Evolutionary conservation across 2,797 vertebrate species (phyloP).

Genomic region (Muraenolepis orangiensis): DNA sequence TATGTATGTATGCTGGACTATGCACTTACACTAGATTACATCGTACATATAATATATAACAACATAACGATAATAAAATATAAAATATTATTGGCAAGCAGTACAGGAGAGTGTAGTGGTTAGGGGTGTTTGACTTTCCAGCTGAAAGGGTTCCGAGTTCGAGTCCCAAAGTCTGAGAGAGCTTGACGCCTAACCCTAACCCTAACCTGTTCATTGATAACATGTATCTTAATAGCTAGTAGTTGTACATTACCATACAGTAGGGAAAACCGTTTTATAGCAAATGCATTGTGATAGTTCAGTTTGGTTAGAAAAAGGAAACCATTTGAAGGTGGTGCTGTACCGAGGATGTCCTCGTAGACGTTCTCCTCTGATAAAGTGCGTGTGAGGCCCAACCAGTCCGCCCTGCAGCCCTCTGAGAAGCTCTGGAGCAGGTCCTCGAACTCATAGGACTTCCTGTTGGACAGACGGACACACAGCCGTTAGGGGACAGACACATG

Average conservation of each 20-base stretch:
- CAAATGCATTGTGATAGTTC: neutral
- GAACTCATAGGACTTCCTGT: conserved; percentile 96
- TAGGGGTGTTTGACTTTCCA: neutral
- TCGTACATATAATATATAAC: neutral
- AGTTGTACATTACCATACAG: neutral
- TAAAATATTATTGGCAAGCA: no score
- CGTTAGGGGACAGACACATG: neutral
- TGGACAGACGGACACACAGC: conserved; percentile 26
- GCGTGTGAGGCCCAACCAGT: conserved; percentile 92
- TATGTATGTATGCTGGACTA: neutral
- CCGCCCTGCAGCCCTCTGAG: conserved; percentile 79
- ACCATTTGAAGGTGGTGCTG: neutral
- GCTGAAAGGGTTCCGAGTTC: neutral
- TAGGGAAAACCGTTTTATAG: neutral
- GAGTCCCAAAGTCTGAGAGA: neutral
- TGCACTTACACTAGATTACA: no score
- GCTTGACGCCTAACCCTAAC: neutral
- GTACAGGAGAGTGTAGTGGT: neutral
- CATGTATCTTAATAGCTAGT: neutral
- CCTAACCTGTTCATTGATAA: neutral
- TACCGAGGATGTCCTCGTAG: conserved; percentile 94
- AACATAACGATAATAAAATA: neutral
- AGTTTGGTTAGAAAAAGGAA: neutral
- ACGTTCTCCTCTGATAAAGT: conserved; percentile 98
- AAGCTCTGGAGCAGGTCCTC: conserved; percentile 91